Evolutionary conservation across 2,797 vertebrate species (phyloP), one percentile per base, ranked within the genome.

Genomic region (Intellagama lesueurii): DNA sequence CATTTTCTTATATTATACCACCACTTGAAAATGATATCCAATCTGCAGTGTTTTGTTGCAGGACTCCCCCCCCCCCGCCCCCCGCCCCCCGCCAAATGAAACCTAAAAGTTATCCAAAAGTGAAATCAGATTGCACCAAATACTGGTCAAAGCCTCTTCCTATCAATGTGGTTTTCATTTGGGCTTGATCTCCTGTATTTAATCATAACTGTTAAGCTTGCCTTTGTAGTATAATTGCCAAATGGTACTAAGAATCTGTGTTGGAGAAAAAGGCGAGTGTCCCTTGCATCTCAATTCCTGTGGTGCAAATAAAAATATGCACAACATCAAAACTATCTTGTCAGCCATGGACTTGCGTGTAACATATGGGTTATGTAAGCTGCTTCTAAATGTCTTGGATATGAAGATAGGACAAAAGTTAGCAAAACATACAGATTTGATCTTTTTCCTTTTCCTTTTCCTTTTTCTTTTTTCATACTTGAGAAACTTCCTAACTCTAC

Each of bases 111-210:
- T 89, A 90, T 94, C 92, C 92, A 89, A 95, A 95, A 95, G 77
- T 90, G 90, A 96, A 94, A 95, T 95, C 93, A 93, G 91, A 92
- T 94, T 96, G 95, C 93, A 83, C 16, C 91, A 95, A 94, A 96
- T 86, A 87, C 92, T 87, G 88, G 77, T 93, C 75, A 90, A 92
- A 80, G 72, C 28, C 69, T 77, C 88, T 95, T 95, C 91, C 91
- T 95, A 91, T 83, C 95, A 95, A 92, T 92, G 83, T 95, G 92
- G 91, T 89, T 90, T 92, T 93, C 81, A 92, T 96, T 96, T 95
- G 87, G 91, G 88, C 84, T 86, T 82, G 66, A 89, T 94, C 90
- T 80, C 83, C 91, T 94, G 93, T 80, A 91, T 94, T 95, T 94
- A 91, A 92, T 96, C 90, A 91, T 91, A 94, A 88, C 87, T 91